These are phyloP conservation scores for Okamejei kenojei DNA, from an alignment of 2,797 vertebrate genomes.

Conservation along the genomic window DNA sequence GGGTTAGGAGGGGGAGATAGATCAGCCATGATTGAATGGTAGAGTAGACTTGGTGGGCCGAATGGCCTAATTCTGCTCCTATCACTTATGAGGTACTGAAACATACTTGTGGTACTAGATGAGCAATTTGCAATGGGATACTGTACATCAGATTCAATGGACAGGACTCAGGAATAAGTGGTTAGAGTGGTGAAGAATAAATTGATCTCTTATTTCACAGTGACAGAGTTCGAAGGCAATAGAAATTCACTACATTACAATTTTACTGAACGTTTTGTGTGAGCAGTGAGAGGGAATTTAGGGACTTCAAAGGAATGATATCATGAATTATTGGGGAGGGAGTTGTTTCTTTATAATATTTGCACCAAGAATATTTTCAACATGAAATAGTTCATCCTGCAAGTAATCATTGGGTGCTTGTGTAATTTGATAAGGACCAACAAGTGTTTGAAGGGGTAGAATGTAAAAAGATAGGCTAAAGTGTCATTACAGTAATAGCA, in stretches of 20 bases:
- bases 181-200: not conserved
- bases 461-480: not conserved
- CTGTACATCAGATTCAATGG: not conserved
- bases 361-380: not conserved
- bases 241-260: not conserved
- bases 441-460: not conserved
- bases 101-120: not conserved
- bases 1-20: no score
- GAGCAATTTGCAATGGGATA: not conserved
- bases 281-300: not conserved
- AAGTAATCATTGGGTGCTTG: not conserved
- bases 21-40: no score
- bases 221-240: not conserved
- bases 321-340: not conserved
- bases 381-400: not conserved
- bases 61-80: no score
- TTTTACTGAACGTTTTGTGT: not conserved
- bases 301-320: not conserved
- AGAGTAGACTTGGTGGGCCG: no score
- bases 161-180: not conserved
- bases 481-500: not conserved
- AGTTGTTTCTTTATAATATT: not conserved
- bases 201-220: not conserved
- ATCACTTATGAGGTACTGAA: not conserved
- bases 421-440: not conserved